These are phyloP conservation scores for Bovichtus diacanthus DNA, from an alignment of 2,797 vertebrate species.

Conservation along the genomic window DNA sequence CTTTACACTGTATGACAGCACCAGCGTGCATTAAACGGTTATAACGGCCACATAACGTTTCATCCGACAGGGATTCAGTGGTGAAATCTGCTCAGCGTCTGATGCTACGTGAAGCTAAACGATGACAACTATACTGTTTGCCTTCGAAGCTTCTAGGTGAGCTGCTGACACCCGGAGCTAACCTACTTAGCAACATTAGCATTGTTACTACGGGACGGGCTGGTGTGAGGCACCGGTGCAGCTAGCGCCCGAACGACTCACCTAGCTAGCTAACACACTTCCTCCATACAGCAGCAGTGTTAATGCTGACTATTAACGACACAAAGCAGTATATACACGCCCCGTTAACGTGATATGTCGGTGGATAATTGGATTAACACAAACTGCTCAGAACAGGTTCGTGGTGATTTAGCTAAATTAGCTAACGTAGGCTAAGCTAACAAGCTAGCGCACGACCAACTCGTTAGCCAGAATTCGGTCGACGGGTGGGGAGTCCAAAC, in stretches of 20 bases:
- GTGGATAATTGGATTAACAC: constrained; percentile 6
- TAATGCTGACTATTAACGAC: fast-evolving
- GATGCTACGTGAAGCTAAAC: too few relatives aligned
- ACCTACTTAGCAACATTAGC: constrained; percentile 33
- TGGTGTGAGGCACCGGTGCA: neutral
- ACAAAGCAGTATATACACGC: fast-evolving
- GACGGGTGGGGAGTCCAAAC: constrained; percentile 67
- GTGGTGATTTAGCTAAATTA: constrained; percentile 1
- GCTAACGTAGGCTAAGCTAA: constrained; percentile 46
- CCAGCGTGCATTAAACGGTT: neutral
- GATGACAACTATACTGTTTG: neutral
- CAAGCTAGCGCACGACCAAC: constrained; percentile 41
- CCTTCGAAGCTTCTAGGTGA: neutral
- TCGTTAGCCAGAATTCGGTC: constrained; percentile 64
- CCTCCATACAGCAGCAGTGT: fast-evolving
- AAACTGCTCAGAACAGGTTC: neutral
- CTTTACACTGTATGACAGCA: neutral
- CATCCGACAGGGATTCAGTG: fast-evolving
- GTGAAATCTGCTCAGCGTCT: too few relatives aligned
- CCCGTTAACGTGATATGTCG: fast-evolving
- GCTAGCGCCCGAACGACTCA: neutral
- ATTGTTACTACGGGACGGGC: constrained; percentile 14
- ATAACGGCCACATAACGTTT: too few relatives aligned
- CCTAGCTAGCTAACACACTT: neutral
- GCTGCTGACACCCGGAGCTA: neutral